Percentiles rank a stretch among this genome's conserved stretches.
Evolutionary conservation across 2,113 vertebrate genomes (phyloP).

Genomic region (Gila orcuttii): DNA sequence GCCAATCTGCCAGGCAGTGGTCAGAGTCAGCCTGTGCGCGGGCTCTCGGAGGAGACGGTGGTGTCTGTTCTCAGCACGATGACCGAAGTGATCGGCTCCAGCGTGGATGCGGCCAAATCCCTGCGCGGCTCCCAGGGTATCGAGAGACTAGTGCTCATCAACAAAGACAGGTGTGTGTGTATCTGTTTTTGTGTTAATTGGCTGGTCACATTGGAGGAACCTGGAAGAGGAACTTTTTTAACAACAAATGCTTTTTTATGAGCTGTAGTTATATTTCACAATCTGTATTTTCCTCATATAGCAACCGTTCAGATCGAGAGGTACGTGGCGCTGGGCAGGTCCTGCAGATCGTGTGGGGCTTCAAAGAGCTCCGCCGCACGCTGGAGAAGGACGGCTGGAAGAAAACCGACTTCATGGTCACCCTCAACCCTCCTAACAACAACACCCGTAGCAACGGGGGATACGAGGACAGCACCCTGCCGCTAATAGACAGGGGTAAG

Average conservation of each 20-base stretch:
- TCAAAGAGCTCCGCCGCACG: slow-evolving; percentile 91
- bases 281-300: slow-evolving; percentile 58
- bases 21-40: slow-evolving; percentile 83
- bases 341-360: slow-evolving; percentile 92
- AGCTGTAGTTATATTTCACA: neutral
- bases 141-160: slow-evolving; percentile 92
- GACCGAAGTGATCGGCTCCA: slow-evolving; percentile 88
- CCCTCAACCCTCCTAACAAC: slow-evolving; percentile 78
- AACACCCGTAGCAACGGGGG: slow-evolving; percentile 80
- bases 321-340: slow-evolving; percentile 89
- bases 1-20: slow-evolving; percentile 87
- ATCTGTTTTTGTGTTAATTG: neutral
- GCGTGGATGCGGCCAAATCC: slow-evolving; percentile 89
- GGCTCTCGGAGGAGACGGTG: slow-evolving; percentile 86
- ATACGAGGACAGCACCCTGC: slow-evolving; percentile 93
- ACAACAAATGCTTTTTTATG: neutral
- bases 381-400: slow-evolving; percentile 98
- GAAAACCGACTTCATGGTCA: slow-evolving; percentile 94
- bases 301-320: slow-evolving; percentile 92
- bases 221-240: neutral
- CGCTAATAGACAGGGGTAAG: slow-evolving; percentile 88
- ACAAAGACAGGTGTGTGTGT: slow-evolving; percentile 83
- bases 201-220: neutral
- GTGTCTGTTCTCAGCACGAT: slow-evolving; percentile 91
- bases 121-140: slow-evolving; percentile 90